These are phyloP conservation scores for Eublepharis macularius DNA, from an alignment of 2,113 vertebrate genomes.

Conservation along the genomic window DNA sequence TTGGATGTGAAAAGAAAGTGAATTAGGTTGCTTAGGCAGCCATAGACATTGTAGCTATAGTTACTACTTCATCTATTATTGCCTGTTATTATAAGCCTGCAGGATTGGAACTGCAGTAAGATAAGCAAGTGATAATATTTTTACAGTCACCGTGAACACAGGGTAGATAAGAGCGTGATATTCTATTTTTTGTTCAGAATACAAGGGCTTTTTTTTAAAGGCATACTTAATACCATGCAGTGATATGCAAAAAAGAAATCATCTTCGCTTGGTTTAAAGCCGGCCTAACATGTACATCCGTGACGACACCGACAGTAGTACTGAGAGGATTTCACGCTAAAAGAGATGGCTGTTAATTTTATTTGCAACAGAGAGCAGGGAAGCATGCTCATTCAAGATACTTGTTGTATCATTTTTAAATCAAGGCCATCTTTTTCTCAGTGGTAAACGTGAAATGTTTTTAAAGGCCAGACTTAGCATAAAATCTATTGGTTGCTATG, in stretches of 20 bases:
- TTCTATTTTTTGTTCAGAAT: constrained; percentile 71
- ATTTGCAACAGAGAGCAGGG: constrained; percentile 71
- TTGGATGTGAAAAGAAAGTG: constrained; percentile 59
- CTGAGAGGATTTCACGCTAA: constrained; percentile 57
- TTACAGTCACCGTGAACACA: constrained; percentile 75
- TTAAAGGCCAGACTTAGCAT: constrained; percentile 88
- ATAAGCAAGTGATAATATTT: constrained; percentile 78
- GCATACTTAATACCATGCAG: constrained; percentile 46
- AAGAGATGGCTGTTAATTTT: constrained; percentile 75
- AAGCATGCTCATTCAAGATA: constrained; percentile 73
- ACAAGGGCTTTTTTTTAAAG: constrained; percentile 24
- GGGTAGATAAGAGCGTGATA: constrained; percentile 68
- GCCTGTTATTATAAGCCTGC: constrained; percentile 70
- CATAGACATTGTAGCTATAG: constrained; percentile 59
- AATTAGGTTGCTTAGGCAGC: constrained; percentile 55
- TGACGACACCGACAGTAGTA: constrained; percentile 53
- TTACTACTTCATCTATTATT: constrained; percentile 71
- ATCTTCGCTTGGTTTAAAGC: constrained; percentile 34
- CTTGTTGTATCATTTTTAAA: constrained; percentile 86
- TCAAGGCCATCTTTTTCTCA: constrained; percentile 85
- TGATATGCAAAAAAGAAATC: constrained; percentile 53
- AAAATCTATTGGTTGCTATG: constrained; percentile 88
- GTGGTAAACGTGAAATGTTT: constrained; percentile 88
- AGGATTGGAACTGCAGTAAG: constrained; percentile 64
- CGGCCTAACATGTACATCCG: constrained; percentile 52